These are phyloP conservation scores for Grantiella picta DNA, from an alignment of 2,113 vertebrate species.

Conservation along the genomic window DNA sequence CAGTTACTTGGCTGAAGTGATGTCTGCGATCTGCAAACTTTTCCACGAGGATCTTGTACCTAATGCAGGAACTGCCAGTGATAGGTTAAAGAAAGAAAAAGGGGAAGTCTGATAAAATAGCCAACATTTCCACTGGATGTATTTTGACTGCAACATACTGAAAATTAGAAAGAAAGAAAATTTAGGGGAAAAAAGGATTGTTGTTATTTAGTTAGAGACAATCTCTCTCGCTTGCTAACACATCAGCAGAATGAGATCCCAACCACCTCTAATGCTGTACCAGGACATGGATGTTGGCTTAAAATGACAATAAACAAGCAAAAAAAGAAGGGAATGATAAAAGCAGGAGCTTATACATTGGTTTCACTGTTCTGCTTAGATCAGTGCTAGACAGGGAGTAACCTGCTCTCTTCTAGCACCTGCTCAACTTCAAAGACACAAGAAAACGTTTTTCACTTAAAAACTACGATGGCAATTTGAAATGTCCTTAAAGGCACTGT, in stretches of 20 bases:
- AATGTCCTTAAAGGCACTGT: not conserved
- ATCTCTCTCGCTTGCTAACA: not conserved
- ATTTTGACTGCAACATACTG: not conserved
- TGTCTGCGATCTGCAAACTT: slow-evolving; percentile 40
- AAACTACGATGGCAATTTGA: not conserved
- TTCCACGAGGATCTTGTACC: slow-evolving; percentile 27
- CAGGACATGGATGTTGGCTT: not conserved
- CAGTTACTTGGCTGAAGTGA: slow-evolving; percentile 26
- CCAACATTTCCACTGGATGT: not conserved
- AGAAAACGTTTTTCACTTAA: not conserved
- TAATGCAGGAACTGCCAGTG: slow-evolving; percentile 49
- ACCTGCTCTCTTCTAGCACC: not conserved
- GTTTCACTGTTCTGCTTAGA: not conserved
- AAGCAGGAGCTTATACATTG: not conserved
- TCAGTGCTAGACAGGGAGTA: not conserved
- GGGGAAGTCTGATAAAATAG: not conserved
- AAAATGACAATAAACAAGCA: not conserved
- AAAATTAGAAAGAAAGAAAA: slow-evolving; percentile 35
- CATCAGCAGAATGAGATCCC: slow-evolving; percentile 35
- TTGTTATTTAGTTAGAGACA: not conserved
- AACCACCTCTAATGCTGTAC: not conserved
- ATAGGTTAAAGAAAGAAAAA: not conserved
- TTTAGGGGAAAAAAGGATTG: not conserved
- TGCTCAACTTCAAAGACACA: not conserved
- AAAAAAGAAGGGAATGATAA: not conserved